These are phyloP conservation scores for Tipula lateralis DNA, from an alignment of 2,888 invertebrate species.

Conservation along the genomic window DNA sequence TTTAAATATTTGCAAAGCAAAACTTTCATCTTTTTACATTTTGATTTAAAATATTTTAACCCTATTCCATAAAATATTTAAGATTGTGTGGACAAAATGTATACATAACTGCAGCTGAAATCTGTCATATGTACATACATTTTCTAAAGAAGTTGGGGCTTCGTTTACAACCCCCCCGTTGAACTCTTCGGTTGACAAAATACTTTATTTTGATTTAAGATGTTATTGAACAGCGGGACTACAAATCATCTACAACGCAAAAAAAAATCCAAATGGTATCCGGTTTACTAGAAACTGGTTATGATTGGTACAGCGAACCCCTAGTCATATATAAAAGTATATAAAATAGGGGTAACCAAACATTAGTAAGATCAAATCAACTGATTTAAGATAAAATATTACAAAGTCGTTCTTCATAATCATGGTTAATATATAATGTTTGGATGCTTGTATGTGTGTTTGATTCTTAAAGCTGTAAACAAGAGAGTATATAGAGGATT, in stretches of 20 bases:
- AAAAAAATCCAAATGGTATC: not conserved
- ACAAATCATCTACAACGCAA: not conserved
- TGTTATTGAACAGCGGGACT: no score
- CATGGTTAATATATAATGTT: no score
- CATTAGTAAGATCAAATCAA: not conserved
- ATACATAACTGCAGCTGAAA: no score
- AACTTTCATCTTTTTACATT: not conserved
- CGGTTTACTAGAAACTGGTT: not conserved
- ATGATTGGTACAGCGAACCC: not conserved
- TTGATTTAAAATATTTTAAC: not conserved
- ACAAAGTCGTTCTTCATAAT: no score
- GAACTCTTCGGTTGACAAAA: no score
- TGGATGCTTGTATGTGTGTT: no score
- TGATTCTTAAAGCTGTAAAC: no score
- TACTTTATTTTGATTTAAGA: no score
- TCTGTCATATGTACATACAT: no score
- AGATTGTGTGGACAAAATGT: not conserved
- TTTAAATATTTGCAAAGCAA: not conserved
- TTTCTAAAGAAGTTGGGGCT: no score
- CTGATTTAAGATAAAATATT: not conserved
- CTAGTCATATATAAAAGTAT: not conserved
- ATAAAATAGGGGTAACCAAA: not conserved
- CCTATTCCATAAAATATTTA: slow-evolving; percentile 1
- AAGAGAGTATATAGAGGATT: no score
- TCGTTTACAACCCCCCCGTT: no score